Evolutionary conservation across 2,113 vertebrate species (phyloP), one percentile per base, ranked within the genome.

Genomic region (Sinocyclocheilus rhinocerous): DNA sequence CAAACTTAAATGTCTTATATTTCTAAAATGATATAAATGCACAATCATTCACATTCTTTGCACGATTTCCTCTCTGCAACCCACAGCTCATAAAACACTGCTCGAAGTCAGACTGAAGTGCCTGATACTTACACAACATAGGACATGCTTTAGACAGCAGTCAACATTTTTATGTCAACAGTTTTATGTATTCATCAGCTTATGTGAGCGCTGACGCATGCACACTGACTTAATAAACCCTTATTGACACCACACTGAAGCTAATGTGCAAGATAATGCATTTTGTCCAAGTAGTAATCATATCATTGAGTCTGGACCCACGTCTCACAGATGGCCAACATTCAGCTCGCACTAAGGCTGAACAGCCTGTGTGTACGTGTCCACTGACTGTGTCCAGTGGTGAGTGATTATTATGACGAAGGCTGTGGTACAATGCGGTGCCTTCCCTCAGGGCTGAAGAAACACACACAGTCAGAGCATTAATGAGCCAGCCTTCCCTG

Each of bases 381-480:
- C 18, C 26, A 39, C 9, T n/a, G 52, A 79, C 33, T n/a, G 29
- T 59, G 52, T 79, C 76, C 76, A 79, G 55, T n/a, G 29, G 55
- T 61, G 55, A 81, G 18, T 81, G 13, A 67, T 45, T 81, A 48
- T 81, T 16, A 65, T 81, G 59, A 26, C 3, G 55, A 16, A 79
- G 55, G 16, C 39, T 48, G 79, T 81, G 79, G 29, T 33, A 79
- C 29, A 61, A 39, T n/a, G 52, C 11, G 5, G 77, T 61, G 20
- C 42, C 61, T 29, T 80, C n/a, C 79, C 61, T 67, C 42, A 67
- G 61, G 42, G 36, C n/a, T 24, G n/a, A 67, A 26, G 39, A 81
- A 81, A 81, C 36, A 12, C 59, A 65, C 61, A 67, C 55, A 59
- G 55, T 61, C 26, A n/a, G 33, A 24, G 61, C 42, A 50, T 67